Evolutionary conservation across 2,113 vertebrate genomes (phyloP).

Genomic region (Xiphias gladius): DNA sequence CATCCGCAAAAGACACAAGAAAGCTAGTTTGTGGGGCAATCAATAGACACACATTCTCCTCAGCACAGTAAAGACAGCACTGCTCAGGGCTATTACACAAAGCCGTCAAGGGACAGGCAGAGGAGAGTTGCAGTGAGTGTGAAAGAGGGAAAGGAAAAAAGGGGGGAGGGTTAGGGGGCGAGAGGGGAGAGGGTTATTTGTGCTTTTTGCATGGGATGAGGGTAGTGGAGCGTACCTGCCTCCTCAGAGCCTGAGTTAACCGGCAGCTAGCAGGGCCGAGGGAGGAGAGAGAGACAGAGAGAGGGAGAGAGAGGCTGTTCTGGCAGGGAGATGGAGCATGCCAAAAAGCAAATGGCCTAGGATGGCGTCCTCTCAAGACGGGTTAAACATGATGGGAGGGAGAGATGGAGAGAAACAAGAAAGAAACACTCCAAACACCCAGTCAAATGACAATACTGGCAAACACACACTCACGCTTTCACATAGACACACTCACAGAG

Average conservation of each 20-base stretch:
- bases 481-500: constrained; percentile 50
- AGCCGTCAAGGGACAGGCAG: constrained; percentile 57
- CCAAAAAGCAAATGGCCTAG: constrained; percentile 58
- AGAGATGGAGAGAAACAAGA: constrained; percentile 47
- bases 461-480: constrained; percentile 24
- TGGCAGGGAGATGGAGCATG: constrained; percentile 68
- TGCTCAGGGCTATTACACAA: constrained; percentile 66
- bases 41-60: constrained; percentile 59
- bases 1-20: constrained; percentile 51
- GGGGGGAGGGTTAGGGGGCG: constrained; percentile 19
- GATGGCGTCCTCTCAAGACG: constrained; percentile 58
- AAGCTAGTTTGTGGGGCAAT: constrained; percentile 63
- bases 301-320: constrained; percentile 39
- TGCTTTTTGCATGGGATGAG: constrained; percentile 59
- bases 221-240: constrained; percentile 68
- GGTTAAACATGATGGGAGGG: constrained; percentile 50
- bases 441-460: constrained; percentile 39
- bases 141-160: constrained; percentile 25
- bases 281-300: constrained; percentile 45
- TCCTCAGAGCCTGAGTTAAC: constrained; percentile 56
- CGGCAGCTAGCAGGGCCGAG: constrained; percentile 59
- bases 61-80: constrained; percentile 46
- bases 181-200: constrained; percentile 46
- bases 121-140: constrained; percentile 43
- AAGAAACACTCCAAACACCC: constrained; percentile 55